Conservation (phyloP, 2,797 vertebrate species). For the Lacerta viridis region DNA sequence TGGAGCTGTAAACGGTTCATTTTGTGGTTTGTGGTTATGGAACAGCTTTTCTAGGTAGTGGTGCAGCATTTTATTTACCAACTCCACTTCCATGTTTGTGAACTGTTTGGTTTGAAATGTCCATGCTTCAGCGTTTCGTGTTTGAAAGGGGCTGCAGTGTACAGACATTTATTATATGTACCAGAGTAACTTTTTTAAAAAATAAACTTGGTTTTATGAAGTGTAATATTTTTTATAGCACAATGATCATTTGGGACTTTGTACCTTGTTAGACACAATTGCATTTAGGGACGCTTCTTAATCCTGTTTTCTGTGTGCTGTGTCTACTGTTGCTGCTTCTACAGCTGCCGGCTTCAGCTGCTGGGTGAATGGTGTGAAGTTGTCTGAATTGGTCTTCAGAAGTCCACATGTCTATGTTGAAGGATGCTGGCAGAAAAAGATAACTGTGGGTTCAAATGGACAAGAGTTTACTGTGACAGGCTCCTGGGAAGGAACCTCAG, state of each 20-base stretch:
- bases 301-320: slow-evolving; percentile 42
- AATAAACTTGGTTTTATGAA: slow-evolving; percentile 82
- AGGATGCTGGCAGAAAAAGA: not conserved
- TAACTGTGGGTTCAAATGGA: not conserved
- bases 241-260: slow-evolving; percentile 70
- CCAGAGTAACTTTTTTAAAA: slow-evolving; percentile 75
- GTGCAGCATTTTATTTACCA: slow-evolving; percentile 66
- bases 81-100: slow-evolving; percentile 68
- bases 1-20: not conserved
- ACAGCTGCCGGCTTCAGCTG: slow-evolving; percentile 51
- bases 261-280: slow-evolving; percentile 53
- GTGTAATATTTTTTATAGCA: slow-evolving; percentile 77
- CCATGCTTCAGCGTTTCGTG: slow-evolving; percentile 43
- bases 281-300: slow-evolving; percentile 46
- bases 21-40: slow-evolving; percentile 12
- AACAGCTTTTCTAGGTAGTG: slow-evolving; percentile 30
- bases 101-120: slow-evolving; percentile 50
- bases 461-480: slow-evolving; percentile 35
- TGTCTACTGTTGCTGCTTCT: slow-evolving; percentile 49
- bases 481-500: slow-evolving; percentile 29
- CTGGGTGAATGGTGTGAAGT: slow-evolving; percentile 35
- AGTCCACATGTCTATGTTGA: slow-evolving; percentile 46
- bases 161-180: slow-evolving; percentile 80
- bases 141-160: slow-evolving; percentile 67
- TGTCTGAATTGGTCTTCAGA: slow-evolving; percentile 53